Evolutionary conservation across 2,888 invertebrate species (phyloP).

Genomic region (Acronicta leporina): DNA sequence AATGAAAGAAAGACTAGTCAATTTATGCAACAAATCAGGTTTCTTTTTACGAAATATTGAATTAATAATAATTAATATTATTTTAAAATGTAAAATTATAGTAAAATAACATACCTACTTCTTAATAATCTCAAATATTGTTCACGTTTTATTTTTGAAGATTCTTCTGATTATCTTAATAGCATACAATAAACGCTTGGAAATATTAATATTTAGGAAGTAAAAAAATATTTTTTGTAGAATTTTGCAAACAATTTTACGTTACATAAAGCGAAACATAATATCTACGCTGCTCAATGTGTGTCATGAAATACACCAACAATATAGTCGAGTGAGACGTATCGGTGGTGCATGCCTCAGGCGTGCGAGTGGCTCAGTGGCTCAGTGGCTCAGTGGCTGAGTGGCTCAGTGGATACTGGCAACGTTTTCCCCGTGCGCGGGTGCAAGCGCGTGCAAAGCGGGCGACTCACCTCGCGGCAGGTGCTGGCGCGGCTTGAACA

Average conservation of each 20-base stretch:
- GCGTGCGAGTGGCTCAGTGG: slow-evolving; percentile 45
- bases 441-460: slow-evolving; percentile 64
- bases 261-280: slow-evolving; percentile 7
- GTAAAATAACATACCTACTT: too few species aligned
- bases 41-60: not conserved
- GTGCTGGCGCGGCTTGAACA: slow-evolving; percentile 90
- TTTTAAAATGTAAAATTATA: not conserved
- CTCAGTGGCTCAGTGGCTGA: too few species aligned
- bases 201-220: slow-evolving; percentile 4
- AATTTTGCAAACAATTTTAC: not conserved
- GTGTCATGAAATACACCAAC: slow-evolving; percentile 20
- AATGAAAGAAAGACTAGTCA: too few species aligned
- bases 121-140: too few species aligned
- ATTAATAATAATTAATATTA: too few species aligned
- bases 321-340: slow-evolving; percentile 18
- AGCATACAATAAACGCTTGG: slow-evolving; percentile 4
- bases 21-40: slow-evolving; percentile 31
- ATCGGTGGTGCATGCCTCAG: slow-evolving; percentile 46
- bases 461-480: slow-evolving; percentile 92
- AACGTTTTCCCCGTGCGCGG: slow-evolving; percentile 79
- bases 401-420: slow-evolving; percentile 64
- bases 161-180: not conserved
- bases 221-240: not conserved
- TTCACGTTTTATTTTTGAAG: too few species aligned
- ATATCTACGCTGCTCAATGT: slow-evolving; percentile 5